A percentile compares a stretch with the other conserved stretches of the same genome.
Conservation (phyloP, 1,140 invertebrate genomes). For the Dinoponera quadriceps region DNA sequence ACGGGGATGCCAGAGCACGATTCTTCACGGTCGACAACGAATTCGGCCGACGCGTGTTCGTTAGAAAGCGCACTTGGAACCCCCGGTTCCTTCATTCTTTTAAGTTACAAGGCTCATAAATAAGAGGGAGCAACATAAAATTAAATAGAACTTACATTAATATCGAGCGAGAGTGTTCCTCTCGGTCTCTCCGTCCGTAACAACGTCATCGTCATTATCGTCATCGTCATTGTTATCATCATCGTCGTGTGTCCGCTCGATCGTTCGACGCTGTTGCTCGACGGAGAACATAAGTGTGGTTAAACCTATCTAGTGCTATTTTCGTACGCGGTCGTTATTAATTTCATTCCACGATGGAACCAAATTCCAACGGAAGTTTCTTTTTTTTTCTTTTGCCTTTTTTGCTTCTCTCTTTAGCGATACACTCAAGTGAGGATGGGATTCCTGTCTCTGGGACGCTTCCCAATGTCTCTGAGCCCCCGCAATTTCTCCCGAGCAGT, state of each 20-base stretch:
- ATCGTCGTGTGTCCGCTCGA: constrained; percentile 40
- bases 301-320: constrained; percentile 9
- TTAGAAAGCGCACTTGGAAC: constrained; percentile 10
- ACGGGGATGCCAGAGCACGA: no score
- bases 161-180: constrained; percentile 43
- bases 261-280: constrained; percentile 44
- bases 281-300: constrained; percentile 26
- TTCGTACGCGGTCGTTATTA: constrained; percentile 27
- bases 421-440: constrained; percentile 51
- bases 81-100: not conserved
- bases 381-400: constrained; percentile 18
- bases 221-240: not conserved
- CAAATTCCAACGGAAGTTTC: constrained; percentile 17
- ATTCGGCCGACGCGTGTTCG: constrained; percentile 1
- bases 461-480: constrained; percentile 54
- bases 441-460: constrained; percentile 47
- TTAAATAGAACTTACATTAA: constrained; percentile 61
- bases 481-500: constrained; percentile 48
- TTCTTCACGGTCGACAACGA: not conserved
- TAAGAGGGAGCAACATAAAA: constrained; percentile 41
- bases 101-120: constrained; percentile 55
- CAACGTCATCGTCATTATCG: constrained; percentile 11
- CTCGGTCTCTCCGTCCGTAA: constrained; percentile 46
- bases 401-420: constrained; percentile 28
- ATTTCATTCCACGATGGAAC: constrained; percentile 21